Conservation (phyloP, 2,888 invertebrate species). For the Aspidiotus destructor region DNA sequence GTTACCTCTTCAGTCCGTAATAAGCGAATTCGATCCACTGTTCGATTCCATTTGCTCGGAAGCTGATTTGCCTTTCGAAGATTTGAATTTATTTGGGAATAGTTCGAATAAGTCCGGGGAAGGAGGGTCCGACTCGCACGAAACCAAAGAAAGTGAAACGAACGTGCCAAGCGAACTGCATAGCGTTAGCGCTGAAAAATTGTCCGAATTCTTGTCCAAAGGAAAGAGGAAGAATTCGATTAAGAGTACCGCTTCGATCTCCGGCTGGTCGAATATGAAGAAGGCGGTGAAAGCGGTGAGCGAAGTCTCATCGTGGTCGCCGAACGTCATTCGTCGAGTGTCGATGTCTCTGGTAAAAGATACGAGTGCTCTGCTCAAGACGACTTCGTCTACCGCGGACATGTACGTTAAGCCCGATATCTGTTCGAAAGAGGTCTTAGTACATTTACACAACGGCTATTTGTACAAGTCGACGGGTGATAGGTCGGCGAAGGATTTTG, state of each 20-base stretch:
- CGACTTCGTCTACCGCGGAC: constrained; percentile 41
- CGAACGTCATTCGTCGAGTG: constrained; percentile 9
- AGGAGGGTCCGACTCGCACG: background rate
- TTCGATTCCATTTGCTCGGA: constrained; percentile 13
- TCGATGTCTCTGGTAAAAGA: constrained; percentile 13
- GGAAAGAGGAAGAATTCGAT: background rate
- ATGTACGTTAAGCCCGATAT: constrained; percentile 45
- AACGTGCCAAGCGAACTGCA: background rate
- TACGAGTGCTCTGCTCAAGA: constrained; percentile 9
- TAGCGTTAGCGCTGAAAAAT: background rate
- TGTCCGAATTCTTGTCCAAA: background rate
- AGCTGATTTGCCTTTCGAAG: constrained; percentile 1
- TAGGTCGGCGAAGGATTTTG: constrained; percentile 60
- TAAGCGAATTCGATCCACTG: constrained; percentile 25
- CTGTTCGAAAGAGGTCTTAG: constrained; percentile 43
- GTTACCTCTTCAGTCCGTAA: constrained; percentile 12
- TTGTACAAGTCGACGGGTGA: constrained; percentile 46
- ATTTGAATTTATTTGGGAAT: background rate
- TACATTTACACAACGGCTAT: constrained; percentile 51
- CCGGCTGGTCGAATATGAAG: constrained; percentile 39
- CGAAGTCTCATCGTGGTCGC: constrained; percentile 36
- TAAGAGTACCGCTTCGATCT: constrained; percentile 34
- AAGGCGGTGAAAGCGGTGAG: constrained; percentile 38
- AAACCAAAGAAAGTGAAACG: constrained; percentile 1
- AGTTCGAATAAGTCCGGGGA: background rate